These are phyloP conservation scores for Tretioscincus oriximinensis DNA, from an alignment of 2,113 vertebrate species.

Conservation along the genomic window DNA sequence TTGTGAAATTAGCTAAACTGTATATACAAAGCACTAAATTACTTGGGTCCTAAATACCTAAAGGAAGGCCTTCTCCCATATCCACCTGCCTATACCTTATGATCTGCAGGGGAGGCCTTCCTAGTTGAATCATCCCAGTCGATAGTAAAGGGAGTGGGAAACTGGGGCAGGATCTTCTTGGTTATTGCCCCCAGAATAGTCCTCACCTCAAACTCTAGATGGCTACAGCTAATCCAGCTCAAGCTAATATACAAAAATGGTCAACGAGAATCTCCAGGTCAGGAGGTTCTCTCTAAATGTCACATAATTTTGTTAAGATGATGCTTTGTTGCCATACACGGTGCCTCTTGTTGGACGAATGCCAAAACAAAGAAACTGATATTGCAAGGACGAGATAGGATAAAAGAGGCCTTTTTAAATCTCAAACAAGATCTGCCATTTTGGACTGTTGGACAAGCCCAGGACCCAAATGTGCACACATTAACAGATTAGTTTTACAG, in stretches of 20 bases:
- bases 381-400: not conserved
- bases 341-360: conserved; percentile 29
- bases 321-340: not conserved
- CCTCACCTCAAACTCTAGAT: too few relatives aligned
- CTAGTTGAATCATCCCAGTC: too few relatives aligned
- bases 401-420: not conserved
- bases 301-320: conserved; percentile 31
- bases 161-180: too few relatives aligned
- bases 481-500: not conserved
- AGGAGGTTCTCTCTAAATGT: conserved; percentile 18
- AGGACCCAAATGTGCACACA: not conserved
- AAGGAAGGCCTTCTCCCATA: too few relatives aligned
- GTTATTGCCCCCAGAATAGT: too few relatives aligned
- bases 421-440: not conserved
- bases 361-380: not conserved
- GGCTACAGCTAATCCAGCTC: not conserved
- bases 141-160: too few relatives aligned
- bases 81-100: too few relatives aligned
- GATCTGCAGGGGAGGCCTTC: too few relatives aligned
- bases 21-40: too few relatives aligned
- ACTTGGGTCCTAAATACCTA: too few relatives aligned
- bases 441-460: not conserved
- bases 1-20: too few relatives aligned
- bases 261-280: conserved; percentile 2
- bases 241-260: conserved; percentile 8